Conservation (phyloP, 1,140 invertebrate genomes). For the Drosophila pachea region DNA sequence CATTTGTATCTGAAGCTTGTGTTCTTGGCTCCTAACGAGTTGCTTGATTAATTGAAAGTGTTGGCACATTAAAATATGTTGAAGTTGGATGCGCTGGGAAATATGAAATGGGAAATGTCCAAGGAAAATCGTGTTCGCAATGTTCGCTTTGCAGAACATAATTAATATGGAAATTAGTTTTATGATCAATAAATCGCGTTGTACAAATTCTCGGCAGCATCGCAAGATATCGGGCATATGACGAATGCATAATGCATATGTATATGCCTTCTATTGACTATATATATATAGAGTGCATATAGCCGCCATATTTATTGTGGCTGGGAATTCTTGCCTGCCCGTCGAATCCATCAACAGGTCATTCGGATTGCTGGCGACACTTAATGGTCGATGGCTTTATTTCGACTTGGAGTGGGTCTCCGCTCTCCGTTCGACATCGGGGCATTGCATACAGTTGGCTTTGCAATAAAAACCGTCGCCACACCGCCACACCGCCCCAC, state of each 20-base stretch:
- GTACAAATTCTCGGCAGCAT: conserved; percentile 34
- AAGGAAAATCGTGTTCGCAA: conserved; percentile 10
- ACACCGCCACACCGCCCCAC: no score
- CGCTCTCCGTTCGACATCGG: not conserved
- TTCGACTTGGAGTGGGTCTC: conserved; percentile 1
- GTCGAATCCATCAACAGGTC: conserved; percentile 41
- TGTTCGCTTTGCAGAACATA: conserved; percentile 20
- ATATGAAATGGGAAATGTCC: conserved; percentile 23
- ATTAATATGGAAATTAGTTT: conserved; percentile 37
- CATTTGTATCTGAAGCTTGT: conserved; percentile 13
- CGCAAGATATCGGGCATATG: conserved; percentile 8
- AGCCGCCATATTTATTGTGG: not conserved
- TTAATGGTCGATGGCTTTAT: conserved; percentile 67
- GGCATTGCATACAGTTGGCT: not conserved
- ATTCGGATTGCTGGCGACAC: conserved; percentile 54
- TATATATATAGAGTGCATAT: conserved; percentile 1
- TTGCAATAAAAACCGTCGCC: conserved; percentile 16
- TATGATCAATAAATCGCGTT: conserved; percentile 51
- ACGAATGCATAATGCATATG: not conserved
- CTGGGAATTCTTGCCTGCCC: conserved; percentile 6
- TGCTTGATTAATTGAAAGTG: conserved; percentile 53
- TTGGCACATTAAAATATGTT: conserved; percentile 16
- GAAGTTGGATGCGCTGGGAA: conserved; percentile 20
- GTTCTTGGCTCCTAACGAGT: conserved; percentile 41
- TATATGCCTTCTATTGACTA: not conserved